Percentiles rank a stretch among this genome's conserved stretches.
phyloP scores from a whole-genome alignment of 1,140 invertebrate genomes.

The Paracyclopina nana region DNA sequence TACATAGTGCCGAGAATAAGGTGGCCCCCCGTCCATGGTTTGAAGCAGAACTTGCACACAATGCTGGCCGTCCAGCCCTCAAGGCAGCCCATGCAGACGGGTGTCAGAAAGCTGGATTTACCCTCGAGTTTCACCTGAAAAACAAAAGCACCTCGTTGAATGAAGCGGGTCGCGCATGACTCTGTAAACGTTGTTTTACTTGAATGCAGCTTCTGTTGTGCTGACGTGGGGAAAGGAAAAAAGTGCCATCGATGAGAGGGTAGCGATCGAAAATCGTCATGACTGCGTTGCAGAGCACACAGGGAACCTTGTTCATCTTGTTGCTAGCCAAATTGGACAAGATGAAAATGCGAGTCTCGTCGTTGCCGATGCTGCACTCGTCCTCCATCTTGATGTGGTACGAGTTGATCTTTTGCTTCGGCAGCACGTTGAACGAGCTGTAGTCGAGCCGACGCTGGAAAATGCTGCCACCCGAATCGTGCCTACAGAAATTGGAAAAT shows the following conservation, averaged over 20 bases:
- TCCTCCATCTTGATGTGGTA: constrained; percentile 99
- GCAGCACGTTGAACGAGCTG: constrained; percentile 79
- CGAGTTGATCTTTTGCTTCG: constrained; percentile 85
- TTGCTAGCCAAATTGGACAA: constrained; percentile 65
- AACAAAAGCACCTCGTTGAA: too few relatives aligned
- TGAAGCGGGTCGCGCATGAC: not conserved
- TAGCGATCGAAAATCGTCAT: constrained; percentile 88
- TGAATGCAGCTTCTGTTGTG: constrained; percentile 61
- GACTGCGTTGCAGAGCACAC: constrained; percentile 66
- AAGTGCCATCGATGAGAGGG: constrained; percentile 87
- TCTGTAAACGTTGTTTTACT: constrained; percentile 31
- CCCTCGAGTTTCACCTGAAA: constrained; percentile 48
- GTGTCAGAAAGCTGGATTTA: constrained; percentile 67
- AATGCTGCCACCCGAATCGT: constrained; percentile 56
- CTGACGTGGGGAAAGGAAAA: constrained; percentile 80
- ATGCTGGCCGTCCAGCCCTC: constrained; percentile 52
- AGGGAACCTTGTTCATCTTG: constrained; percentile 56
- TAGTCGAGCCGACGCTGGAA: constrained; percentile 76
- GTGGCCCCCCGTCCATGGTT: constrained; percentile 74
- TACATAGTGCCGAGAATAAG: constrained; percentile 91
- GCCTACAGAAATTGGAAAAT: constrained; percentile 34
- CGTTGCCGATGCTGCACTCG: constrained; percentile 87
- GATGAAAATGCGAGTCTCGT: constrained; percentile 83
- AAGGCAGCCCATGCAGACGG: constrained; percentile 70
- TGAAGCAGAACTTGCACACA: constrained; percentile 55